Base-by-base conservation (phyloP, 2,113 vertebrate species). In the Carollia perspicillata region DNA sequence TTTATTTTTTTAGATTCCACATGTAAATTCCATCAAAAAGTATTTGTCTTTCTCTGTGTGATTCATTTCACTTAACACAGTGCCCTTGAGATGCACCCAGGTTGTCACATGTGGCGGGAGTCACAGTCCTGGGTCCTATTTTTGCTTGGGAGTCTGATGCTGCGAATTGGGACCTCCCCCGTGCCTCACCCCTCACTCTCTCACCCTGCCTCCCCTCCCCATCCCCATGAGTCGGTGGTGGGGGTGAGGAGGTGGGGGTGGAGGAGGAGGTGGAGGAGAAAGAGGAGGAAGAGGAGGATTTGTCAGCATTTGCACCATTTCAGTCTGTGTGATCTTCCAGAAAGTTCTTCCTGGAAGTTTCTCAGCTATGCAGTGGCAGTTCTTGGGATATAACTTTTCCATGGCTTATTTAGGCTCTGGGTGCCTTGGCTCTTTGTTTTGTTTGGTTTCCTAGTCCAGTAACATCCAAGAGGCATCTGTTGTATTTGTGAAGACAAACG, bases 381-480 rank as follows among this genome's bases (percentile, higher is more conserved):
- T 0, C 1, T 51, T 47, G 3, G 13, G 49, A 17, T 42, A 2
- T 60, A 5, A 71, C 65, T 85, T 90, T 85, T 30, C 65, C 77
- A 33, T 5, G 40, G 16, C 14, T 77, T 80, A 2, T 35, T 53
- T 20, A 35, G 58, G 6, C 28, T 66, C 72, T 75, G 7, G 49
- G 71, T 71, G 9, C 63, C 26, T 30, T 77, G 28, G 6, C 37
- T 77, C 69, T 77, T 26, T 35, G 6, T 84, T 3, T 72, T 49
- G 3, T 42, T 75, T 71, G 37, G 13, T 92, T 96, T 90, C 33
- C 80, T 51, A 1, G 68, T 49, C 53, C 77, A 74, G 10, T 90
- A 37, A 42, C 35, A 55, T 92, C 71, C 33, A 30, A 69, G 77
- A 55, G 83, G 1, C 75, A 16, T 84, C 51, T 89, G 17, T 65